Base-by-base conservation (phyloP, 2,113 vertebrate species). In the Orientallactaga bullata region DNA sequence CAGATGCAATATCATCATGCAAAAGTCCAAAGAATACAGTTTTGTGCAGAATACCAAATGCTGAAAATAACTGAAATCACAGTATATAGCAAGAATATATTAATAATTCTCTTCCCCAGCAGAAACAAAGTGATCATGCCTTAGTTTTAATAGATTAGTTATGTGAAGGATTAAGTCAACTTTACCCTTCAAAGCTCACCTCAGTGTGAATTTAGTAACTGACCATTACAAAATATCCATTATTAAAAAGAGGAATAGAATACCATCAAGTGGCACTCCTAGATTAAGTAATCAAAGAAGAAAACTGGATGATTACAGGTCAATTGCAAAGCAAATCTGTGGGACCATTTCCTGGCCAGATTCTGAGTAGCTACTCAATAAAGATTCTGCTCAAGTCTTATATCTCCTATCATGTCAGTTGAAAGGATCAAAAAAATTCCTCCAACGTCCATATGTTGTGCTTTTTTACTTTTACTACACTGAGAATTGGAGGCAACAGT, bases 1-100 rank as follows among this genome's bases (percentile, higher is more conserved):
- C 91, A 97, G 97, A 97, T 90, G 97, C 95, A 91, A 97, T 95
- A 71, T 60, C n/a, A 13, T 93, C 98, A 98, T 98, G 98, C 98
- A 98, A 96, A 95, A 97, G 96, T 95, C 85, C 96, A 96, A 95
- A 61, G 96, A 96, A 97, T 97, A 97, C 90, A 98, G 78, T 92
- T 95, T 88, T 98, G 97, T 98, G 97, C 96, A 97, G 86, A 97
- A 97, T 96, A 89, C 94, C 69, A 84, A 96, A 93, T 85, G 82
- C 55, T 86, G 77, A 90, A 87, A 98, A 96, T 96, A 86, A 96
- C 93, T 94, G 93, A 97, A 95, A 95, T 60, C 84, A 95, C 92
- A 96, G 95, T 0, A 9, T 51, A 74, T 18, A 83, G 94, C 92
- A 94, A 98, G 96, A 94, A 95, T 83, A 95, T 94, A 98, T 97